phyloP scores from a whole-genome alignment of 2,113 vertebrate genomes.

The Nicator chloris region DNA sequence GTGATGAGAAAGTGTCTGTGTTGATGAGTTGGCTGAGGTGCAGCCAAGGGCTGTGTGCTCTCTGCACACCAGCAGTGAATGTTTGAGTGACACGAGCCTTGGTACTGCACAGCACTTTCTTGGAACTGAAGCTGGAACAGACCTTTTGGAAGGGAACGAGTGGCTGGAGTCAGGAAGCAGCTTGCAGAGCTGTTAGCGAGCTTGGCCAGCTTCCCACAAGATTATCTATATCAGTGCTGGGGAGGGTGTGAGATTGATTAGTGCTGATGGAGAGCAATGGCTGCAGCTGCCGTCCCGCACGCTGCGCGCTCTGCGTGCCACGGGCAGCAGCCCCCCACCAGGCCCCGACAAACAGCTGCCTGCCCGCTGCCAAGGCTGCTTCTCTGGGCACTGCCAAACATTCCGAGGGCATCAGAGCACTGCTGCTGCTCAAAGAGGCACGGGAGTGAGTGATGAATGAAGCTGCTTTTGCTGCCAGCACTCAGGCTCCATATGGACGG shows the following conservation, averaged over 20 bases:
- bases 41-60: not conserved
- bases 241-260: slow-evolving; percentile 72
- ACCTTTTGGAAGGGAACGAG: not conserved
- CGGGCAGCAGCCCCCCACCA: slow-evolving; percentile 4
- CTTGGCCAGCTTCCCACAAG: slow-evolving; percentile 60
- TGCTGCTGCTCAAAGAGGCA: not conserved
- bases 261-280: slow-evolving; percentile 51
- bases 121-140: slow-evolving; percentile 27
- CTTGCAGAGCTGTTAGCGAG: slow-evolving; percentile 43
- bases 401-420: not conserved
- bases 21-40: not conserved
- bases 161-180: slow-evolving; percentile 27
- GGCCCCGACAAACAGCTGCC: slow-evolving; percentile 62
- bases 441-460: not conserved
- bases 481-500: not conserved
- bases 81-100: not conserved
- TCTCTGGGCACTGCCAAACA: slow-evolving; percentile 19
- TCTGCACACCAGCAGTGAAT: not conserved
- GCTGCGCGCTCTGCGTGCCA: not conserved
- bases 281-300: slow-evolving; percentile 20
- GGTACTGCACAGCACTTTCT: not conserved
- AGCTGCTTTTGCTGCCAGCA: slow-evolving; percentile 7
- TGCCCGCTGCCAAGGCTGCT: slow-evolving; percentile 58
- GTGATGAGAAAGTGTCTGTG: not conserved
- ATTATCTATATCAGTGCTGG: slow-evolving; percentile 51